Base-by-base conservation (phyloP, 2,888 invertebrate species). In the Stenchaetothrips biformis region DNA sequence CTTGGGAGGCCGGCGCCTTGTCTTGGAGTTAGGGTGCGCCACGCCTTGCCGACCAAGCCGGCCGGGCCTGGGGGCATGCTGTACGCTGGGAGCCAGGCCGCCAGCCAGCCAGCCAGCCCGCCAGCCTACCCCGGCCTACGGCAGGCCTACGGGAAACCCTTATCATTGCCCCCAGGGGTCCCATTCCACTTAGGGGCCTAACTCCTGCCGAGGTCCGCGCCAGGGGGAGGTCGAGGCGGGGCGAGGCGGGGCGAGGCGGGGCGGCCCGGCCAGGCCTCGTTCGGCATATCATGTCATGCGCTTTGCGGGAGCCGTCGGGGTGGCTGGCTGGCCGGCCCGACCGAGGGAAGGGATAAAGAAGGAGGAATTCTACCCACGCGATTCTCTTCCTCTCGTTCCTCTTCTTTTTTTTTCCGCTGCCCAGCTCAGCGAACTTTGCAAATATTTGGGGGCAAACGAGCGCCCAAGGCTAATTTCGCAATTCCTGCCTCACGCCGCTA, bases 101-200 rank as follows among this genome's bases (percentile, higher is more conserved):
- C 37, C 2, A 37, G 37, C 37, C 37, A 37, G 37, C 37, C n/a
- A 37, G 37, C 37, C 37, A 4, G 37, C 37, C 37, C 37, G 37
- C 37, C 2, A 37, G 37, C 59, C 13, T 16, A 4, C 6, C 59
- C 59, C 16, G 59, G 59, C 18, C 59, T 13, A 18, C 13, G 53
- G 2, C 49, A 2, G 53, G 53, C 53, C 53, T 53, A 18, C 59
- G 59, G 59, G 16, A 59, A 16, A 18, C 6, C 59, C 59, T 18
- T 59, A 18, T 18, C 25, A 74, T 74, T 25, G 25, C 67, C 67
- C 67, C 67, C 67, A 11, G 25, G 67, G 67, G 67, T 9, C 67
- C 67, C 11, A 74, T 74, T 74, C 67, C 67, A 74, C 67, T 74
- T 74, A 74, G 67, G 67, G 67, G 67, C 25, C 53, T 18, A 13